phyloP scores from a whole-genome alignment of 2,797 vertebrate genomes.

The Xenentodon cancila region DNA sequence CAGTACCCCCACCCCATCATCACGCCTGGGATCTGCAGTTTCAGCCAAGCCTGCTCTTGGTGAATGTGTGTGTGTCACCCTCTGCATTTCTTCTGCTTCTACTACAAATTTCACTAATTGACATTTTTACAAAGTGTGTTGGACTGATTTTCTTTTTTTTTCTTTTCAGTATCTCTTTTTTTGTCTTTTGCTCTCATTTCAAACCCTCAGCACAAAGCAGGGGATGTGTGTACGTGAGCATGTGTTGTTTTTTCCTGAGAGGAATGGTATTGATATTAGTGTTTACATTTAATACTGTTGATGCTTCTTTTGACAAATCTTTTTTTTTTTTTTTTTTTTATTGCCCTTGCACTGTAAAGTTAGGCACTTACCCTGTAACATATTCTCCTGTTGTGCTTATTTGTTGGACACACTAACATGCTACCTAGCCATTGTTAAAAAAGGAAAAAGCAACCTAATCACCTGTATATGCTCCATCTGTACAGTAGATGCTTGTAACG shows the following conservation, averaged over 20 bases:
- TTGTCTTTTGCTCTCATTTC: slow-evolving; percentile 28
- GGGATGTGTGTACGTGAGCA: slow-evolving; percentile 24
- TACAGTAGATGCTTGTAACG: slow-evolving; percentile 40
- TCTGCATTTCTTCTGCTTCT: slow-evolving; percentile 23
- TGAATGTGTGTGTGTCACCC: slow-evolving; percentile 9
- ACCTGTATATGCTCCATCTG: slow-evolving; percentile 33
- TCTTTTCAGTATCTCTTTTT: too few species aligned
- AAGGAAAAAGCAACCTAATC: not conserved
- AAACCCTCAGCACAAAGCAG: slow-evolving; percentile 71
- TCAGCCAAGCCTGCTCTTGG: slow-evolving; percentile 39
- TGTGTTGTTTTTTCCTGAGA: slow-evolving; percentile 49
- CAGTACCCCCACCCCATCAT: slow-evolving; percentile 43
- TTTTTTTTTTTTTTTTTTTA: slow-evolving; percentile 38
- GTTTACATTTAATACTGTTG: slow-evolving; percentile 66
- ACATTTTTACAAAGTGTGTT: slow-evolving; percentile 21
- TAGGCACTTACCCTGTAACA: slow-evolving; percentile 27
- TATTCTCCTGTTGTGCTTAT: slow-evolving; percentile 8
- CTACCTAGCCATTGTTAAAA: slow-evolving; percentile 34
- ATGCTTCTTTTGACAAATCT: slow-evolving; percentile 54
- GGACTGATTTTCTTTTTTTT: slow-evolving; percentile 28
- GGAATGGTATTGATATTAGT: slow-evolving; percentile 57
- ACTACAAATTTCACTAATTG: slow-evolving; percentile 18
- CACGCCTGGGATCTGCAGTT: slow-evolving; percentile 46
- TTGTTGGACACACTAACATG: slow-evolving; percentile 42
- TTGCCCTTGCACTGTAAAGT: slow-evolving; percentile 50